Conservation (phyloP, 2,888 invertebrate species). For the Phaedon cochleariae region DNA sequence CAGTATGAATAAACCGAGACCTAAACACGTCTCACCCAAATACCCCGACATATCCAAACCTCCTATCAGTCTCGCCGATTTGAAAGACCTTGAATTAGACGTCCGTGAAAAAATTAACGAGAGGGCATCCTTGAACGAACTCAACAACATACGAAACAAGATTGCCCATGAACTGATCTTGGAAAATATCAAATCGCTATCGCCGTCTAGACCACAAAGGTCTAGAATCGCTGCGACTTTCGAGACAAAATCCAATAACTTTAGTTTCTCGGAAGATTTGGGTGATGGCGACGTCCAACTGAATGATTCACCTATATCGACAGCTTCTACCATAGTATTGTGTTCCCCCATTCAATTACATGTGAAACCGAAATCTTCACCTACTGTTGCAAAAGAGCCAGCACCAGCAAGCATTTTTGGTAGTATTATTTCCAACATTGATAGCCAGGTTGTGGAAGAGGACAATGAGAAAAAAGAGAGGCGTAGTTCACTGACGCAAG, state of each 20-base stretch:
- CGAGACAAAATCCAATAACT: slow-evolving; percentile 32
- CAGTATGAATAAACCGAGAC: slow-evolving; percentile 41
- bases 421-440: slow-evolving; percentile 47
- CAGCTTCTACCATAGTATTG: slow-evolving; percentile 3
- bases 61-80: slow-evolving; percentile 56
- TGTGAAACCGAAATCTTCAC: slow-evolving; percentile 26
- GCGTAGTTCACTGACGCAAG: no score
- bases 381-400: slow-evolving; percentile 45
- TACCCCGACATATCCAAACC: slow-evolving; percentile 55
- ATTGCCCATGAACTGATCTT: slow-evolving; percentile 63
- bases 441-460: slow-evolving; percentile 44
- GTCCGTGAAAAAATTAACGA: slow-evolving; percentile 46
- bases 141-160: slow-evolving; percentile 63
- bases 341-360: not conserved
- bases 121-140: slow-evolving; percentile 64
- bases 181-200: slow-evolving; percentile 36
- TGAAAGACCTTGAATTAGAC: slow-evolving; percentile 52
- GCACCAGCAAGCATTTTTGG: slow-evolving; percentile 46
- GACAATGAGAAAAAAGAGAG: slow-evolving; percentile 30
- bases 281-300: slow-evolving; percentile 37
- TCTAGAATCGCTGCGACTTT: slow-evolving; percentile 41
- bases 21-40: slow-evolving; percentile 20
- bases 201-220: slow-evolving; percentile 8
- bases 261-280: slow-evolving; percentile 31
- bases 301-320: not conserved